Evolutionary conservation across 1,140 invertebrate genomes (phyloP).

Genomic region (Cotesia vestalis): DNA sequence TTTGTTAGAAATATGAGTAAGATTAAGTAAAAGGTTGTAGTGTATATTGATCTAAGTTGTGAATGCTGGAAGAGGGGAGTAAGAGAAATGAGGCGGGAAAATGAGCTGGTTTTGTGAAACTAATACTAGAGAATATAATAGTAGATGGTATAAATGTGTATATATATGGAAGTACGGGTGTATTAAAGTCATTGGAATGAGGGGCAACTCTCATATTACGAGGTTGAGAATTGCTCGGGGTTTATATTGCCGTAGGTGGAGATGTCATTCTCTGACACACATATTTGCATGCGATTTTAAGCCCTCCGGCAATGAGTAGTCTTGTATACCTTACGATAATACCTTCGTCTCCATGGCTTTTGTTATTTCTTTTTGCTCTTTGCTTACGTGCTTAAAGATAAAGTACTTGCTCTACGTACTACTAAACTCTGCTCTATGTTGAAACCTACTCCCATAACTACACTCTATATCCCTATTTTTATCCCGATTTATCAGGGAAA

Average conservation of each 20-base stretch:
- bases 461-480: too few relatives aligned
- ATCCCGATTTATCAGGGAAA: too few relatives aligned
- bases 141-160: slow-evolving; percentile 17
- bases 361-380: too few relatives aligned
- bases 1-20: not conserved
- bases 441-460: too few relatives aligned
- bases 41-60: slow-evolving; percentile 47
- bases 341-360: too few relatives aligned
- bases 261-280: slow-evolving; percentile 45
- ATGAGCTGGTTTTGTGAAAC: not conserved
- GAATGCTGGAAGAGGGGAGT: slow-evolving; percentile 26
- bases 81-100: slow-evolving; percentile 22
- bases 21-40: slow-evolving; percentile 38
- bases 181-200: slow-evolving; percentile 21
- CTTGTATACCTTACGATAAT: too few relatives aligned
- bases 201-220: slow-evolving; percentile 32
- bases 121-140: too few relatives aligned
- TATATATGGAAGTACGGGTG: not conserved
- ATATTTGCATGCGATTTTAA: slow-evolving; percentile 44
- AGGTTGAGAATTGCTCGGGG: slow-evolving; percentile 33
- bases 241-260: slow-evolving; percentile 34
- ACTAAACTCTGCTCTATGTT: too few relatives aligned
- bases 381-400: too few relatives aligned
- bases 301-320: slow-evolving; percentile 10
- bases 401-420: too few relatives aligned